phyloP scores from a whole-genome alignment of 2,113 vertebrate genomes.

The Phylloscopus trochilus region DNA sequence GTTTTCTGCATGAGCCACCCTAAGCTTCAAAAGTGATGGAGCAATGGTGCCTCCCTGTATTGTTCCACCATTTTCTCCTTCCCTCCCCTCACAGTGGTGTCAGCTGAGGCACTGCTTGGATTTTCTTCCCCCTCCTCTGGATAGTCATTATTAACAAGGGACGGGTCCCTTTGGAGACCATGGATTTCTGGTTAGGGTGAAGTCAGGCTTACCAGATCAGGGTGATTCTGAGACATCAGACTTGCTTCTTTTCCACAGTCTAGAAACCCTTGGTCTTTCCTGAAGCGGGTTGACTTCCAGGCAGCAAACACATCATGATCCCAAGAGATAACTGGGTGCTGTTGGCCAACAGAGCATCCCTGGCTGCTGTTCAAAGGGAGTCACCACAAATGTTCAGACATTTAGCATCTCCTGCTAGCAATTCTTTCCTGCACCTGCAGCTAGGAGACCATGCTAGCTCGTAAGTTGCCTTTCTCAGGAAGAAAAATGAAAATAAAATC shows the following conservation, averaged over 20 bases:
- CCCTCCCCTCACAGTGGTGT: background rate
- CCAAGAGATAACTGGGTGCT: background rate
- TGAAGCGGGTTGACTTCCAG: background rate
- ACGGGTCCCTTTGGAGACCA: background rate
- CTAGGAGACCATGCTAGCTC: background rate
- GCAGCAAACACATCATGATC: background rate
- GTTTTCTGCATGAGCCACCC: background rate
- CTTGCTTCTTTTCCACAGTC: background rate
- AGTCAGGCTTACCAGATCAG: background rate
- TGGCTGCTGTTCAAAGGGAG: background rate
- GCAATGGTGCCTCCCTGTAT: background rate
- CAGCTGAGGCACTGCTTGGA: background rate
- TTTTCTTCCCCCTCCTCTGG: background rate
- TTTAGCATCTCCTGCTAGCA: background rate
- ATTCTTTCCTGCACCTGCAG: background rate
- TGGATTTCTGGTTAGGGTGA: background rate
- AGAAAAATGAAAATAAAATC: constrained; percentile 59
- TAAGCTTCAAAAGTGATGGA: background rate
- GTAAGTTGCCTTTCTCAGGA: constrained; percentile 6
- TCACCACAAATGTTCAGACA: background rate
- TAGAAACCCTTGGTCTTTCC: background rate
- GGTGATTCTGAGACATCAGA: background rate
- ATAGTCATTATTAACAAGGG: background rate
- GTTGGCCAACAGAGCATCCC: background rate
- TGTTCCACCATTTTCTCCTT: background rate